Conservation (phyloP, 2,888 invertebrate genomes). For the Chirona hameri region DNA sequence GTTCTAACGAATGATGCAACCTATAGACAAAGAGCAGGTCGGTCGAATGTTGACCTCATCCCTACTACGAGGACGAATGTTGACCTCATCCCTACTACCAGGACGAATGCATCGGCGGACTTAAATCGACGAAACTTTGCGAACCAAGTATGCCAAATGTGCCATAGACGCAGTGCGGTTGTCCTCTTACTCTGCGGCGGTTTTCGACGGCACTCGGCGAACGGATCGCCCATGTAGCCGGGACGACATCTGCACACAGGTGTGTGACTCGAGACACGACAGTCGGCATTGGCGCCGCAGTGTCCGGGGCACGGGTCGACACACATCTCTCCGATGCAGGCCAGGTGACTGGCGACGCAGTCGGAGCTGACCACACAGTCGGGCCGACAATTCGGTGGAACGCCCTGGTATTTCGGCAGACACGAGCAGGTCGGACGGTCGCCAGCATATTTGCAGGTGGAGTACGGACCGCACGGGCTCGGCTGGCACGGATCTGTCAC, state of each 20-base stretch:
- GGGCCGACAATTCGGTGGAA: conserved; percentile 63
- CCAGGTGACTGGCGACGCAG: conserved; percentile 62
- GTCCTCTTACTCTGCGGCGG: conserved; percentile 10
- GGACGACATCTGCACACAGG: conserved; percentile 66
- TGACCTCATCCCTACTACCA: too few species aligned
- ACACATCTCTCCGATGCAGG: conserved; percentile 65
- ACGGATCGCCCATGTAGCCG: conserved; percentile 70
- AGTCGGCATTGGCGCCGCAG: conserved; percentile 62
- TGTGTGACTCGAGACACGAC: conserved; percentile 68
- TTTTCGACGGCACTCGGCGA: not conserved
- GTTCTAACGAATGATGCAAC: too few species aligned
- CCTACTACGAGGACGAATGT: too few species aligned
- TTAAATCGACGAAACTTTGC: too few species aligned
- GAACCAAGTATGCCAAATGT: too few species aligned
- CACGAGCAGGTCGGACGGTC: conserved; percentile 63
- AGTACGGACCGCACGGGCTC: conserved; percentile 72
- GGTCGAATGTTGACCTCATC: too few species aligned
- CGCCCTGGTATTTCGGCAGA: conserved; percentile 65
- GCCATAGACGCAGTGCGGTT: too few species aligned
- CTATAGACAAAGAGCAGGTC: too few species aligned
- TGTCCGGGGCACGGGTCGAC: conserved; percentile 58
- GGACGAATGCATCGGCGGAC: too few species aligned
- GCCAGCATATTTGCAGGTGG: conserved; percentile 56
- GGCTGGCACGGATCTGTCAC: conserved; percentile 54
- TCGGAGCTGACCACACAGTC: conserved; percentile 70